Conservation (phyloP, 2,888 invertebrate genomes). For the Megalurothrips usitatus region DNA sequence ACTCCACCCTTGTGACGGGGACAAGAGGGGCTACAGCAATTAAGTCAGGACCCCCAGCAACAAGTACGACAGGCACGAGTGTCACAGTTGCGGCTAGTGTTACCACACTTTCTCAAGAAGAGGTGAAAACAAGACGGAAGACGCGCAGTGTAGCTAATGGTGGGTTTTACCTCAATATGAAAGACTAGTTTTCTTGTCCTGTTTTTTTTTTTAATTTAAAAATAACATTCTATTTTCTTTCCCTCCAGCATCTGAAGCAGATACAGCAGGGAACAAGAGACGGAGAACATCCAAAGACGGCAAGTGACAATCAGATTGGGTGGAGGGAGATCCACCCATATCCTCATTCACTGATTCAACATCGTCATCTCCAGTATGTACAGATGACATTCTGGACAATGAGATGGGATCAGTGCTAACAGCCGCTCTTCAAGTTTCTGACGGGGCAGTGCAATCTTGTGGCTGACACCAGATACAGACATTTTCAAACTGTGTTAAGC, state of each 20-base stretch:
- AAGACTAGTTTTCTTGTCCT: not conserved
- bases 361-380: not conserved
- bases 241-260: slow-evolving; percentile 46
- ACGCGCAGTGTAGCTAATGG: slow-evolving; percentile 41
- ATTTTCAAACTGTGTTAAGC: slow-evolving; percentile 23
- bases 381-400: not conserved
- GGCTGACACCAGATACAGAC: slow-evolving; percentile 25
- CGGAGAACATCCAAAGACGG: slow-evolving; percentile 66
- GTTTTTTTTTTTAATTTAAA: slow-evolving; percentile 23
- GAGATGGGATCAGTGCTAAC: not conserved
- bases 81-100: slow-evolving; percentile 32
- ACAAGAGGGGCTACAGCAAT: slow-evolving; percentile 33
- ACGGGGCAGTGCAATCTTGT: slow-evolving; percentile 16
- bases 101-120: slow-evolving; percentile 35
- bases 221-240: slow-evolving; percentile 17
- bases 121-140: slow-evolving; percentile 40
- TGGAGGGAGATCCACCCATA: slow-evolving; percentile 43
- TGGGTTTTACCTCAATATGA: slow-evolving; percentile 34
- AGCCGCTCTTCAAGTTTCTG: slow-evolving; percentile 11
- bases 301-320: slow-evolving; percentile 60
- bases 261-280: slow-evolving; percentile 49
- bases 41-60: slow-evolving; percentile 32
- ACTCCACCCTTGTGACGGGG: slow-evolving; percentile 25
- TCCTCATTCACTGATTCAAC: not conserved
- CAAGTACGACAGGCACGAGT: slow-evolving; percentile 33